These are phyloP conservation scores for Lepidonotus clava DNA, from an alignment of 2,888 invertebrate genomes.

Conservation along the genomic window DNA sequence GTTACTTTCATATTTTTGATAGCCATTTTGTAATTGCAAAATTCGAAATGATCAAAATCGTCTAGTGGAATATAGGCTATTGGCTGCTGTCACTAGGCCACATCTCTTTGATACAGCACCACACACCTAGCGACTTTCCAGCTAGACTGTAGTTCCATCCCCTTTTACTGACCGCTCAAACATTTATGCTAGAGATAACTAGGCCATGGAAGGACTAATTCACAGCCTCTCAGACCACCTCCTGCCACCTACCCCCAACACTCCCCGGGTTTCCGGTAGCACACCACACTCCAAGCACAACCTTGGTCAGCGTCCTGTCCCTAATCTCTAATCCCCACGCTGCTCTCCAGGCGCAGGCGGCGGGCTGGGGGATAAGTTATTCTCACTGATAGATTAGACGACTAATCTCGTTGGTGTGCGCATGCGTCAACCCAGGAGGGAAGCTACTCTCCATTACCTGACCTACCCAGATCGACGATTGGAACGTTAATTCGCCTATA, in stretches of 20 bases:
- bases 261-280: neutral
- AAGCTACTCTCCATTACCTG: too few species aligned
- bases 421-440: too few species aligned
- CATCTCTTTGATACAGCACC: conserved; percentile 3
- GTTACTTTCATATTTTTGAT: too few species aligned
- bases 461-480: too few species aligned
- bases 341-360: neutral
- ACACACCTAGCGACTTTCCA: neutral
- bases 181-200: neutral
- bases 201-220: neutral
- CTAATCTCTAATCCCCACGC: conserved; percentile 12
- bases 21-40: too few species aligned
- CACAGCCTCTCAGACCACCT: too few species aligned
- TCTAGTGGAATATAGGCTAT: too few species aligned
- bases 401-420: neutral
- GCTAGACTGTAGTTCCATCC: neutral
- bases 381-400: conserved; percentile 26
- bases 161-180: neutral
- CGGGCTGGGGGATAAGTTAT: neutral
- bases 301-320: neutral
- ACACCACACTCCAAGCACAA: neutral
- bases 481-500: too few species aligned
- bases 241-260: too few species aligned
- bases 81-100: conserved; percentile 48
- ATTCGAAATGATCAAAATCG: too few species aligned